These are phyloP conservation scores for Macrosteles quadrilineatus DNA, from an alignment of 1,140 invertebrate genomes.

Conservation along the genomic window DNA sequence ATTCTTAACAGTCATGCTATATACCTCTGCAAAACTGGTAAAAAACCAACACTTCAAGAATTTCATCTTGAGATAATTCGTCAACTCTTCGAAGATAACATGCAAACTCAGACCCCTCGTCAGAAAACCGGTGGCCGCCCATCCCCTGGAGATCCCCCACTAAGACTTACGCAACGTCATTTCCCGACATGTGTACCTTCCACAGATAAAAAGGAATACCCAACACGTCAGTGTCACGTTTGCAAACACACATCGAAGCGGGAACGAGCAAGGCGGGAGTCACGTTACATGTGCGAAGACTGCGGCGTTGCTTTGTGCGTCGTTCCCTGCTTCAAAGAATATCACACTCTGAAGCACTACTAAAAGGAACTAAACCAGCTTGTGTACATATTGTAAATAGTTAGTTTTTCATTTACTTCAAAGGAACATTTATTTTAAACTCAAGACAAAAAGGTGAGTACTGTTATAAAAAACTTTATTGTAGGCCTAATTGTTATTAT, in stretches of 20 bases:
- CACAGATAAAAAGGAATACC: neutral
- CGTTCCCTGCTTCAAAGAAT: constrained; percentile 22
- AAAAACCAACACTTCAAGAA: neutral
- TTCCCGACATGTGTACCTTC: neutral
- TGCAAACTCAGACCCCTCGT: neutral
- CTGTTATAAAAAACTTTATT: neutral
- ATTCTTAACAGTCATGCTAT: constrained; percentile 24
- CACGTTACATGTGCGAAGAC: neutral
- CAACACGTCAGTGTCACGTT: neutral
- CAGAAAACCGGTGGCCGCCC: neutral
- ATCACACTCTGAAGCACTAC: constrained; percentile 14
- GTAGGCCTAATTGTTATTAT: neutral
- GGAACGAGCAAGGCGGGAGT: constrained; percentile 7
- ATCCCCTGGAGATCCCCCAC: neutral
- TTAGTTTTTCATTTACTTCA: neutral
- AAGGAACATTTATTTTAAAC: neutral
- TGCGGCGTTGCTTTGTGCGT: constrained; percentile 28
- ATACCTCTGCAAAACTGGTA: constrained; percentile 18
- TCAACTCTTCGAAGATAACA: neutral
- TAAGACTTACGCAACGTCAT: neutral
- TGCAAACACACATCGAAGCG: neutral
- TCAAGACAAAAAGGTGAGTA: neutral
- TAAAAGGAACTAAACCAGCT: neutral
- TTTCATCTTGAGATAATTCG: neutral
- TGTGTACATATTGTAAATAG: neutral